Percentiles rank a stretch among this genome's conserved stretches.
These are phyloP conservation scores for Diarsia mendica DNA, from an alignment of 2,888 invertebrate species.

Conservation along the genomic window DNA sequence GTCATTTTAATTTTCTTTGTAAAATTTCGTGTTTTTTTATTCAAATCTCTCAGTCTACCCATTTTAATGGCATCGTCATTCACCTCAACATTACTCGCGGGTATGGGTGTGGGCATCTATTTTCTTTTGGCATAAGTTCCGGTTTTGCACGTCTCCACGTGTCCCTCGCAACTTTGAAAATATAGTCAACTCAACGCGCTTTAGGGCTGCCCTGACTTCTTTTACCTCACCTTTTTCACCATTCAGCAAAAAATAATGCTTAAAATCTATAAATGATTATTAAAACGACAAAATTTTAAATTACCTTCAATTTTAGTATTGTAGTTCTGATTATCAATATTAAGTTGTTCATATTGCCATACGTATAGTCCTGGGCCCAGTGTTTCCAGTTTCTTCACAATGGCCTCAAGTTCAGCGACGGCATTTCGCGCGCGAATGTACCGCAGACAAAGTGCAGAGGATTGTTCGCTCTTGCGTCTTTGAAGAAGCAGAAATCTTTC, in stretches of 20 bases:
- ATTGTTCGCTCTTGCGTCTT: conserved; percentile 81
- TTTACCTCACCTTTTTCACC: not conserved
- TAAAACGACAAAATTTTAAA: not conserved
- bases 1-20: not conserved
- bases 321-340: conserved; percentile 83
- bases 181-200: not conserved
- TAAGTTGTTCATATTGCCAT: conserved; percentile 84
- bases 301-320: conserved; percentile 86
- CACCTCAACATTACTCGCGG: not conserved
- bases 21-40: not conserved
- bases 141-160: not conserved
- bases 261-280: not conserved
- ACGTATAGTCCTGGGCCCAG: conserved; percentile 86
- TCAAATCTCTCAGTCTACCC: not conserved
- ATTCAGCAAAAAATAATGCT: not conserved
- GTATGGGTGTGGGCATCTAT: not conserved
- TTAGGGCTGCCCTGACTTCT: not conserved
- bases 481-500: conserved; percentile 82
- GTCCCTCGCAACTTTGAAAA: not conserved
- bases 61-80: not conserved
- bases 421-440: conserved; percentile 85
- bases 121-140: not conserved
- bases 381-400: conserved; percentile 82
- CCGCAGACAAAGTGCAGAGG: conserved; percentile 81
- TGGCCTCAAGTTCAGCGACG: conserved; percentile 81